Percentiles rank a stretch among this genome's conserved stretches.
Conservation (phyloP, 1,140 invertebrate genomes). For the Trachymyrmex septentrionalis region DNA sequence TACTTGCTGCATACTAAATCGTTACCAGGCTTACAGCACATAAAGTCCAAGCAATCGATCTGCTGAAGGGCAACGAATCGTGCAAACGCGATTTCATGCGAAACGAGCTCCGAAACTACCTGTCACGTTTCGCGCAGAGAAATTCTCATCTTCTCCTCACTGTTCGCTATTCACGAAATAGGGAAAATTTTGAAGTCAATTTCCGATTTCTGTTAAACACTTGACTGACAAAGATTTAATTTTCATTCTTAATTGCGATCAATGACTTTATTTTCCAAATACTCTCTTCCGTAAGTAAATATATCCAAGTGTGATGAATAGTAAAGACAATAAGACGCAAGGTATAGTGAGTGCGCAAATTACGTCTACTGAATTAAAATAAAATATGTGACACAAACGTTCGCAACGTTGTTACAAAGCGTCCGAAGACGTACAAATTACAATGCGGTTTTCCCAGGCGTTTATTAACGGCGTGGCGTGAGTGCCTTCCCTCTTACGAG, state of each 20-base stretch:
- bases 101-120: conserved; percentile 57
- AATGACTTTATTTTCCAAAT: neutral
- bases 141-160: conserved; percentile 31
- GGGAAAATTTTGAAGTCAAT: conserved; percentile 39
- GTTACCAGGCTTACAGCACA: conserved; percentile 41
- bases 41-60: conserved; percentile 75
- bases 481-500: conserved; percentile 8
- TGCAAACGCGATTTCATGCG: conserved; percentile 73
- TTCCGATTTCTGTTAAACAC: neutral
- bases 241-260: neutral
- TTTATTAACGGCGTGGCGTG: conserved; percentile 55
- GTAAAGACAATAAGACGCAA: neutral
- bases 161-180: conserved; percentile 38
- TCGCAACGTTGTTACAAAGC: conserved; percentile 16
- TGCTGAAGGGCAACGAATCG: conserved; percentile 77
- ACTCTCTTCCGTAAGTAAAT: neutral
- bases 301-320: neutral
- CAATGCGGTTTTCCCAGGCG: conserved; percentile 37
- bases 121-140: conserved; percentile 54
- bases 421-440: conserved; percentile 43
- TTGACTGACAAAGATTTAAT: neutral
- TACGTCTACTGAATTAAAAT: neutral
- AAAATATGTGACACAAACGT: conserved; percentile 4
- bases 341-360: neutral
- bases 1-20: conserved; percentile 22